These are phyloP conservation scores for Spea bombifrons DNA, from an alignment of 2,113 vertebrate species.

Conservation along the genomic window DNA sequence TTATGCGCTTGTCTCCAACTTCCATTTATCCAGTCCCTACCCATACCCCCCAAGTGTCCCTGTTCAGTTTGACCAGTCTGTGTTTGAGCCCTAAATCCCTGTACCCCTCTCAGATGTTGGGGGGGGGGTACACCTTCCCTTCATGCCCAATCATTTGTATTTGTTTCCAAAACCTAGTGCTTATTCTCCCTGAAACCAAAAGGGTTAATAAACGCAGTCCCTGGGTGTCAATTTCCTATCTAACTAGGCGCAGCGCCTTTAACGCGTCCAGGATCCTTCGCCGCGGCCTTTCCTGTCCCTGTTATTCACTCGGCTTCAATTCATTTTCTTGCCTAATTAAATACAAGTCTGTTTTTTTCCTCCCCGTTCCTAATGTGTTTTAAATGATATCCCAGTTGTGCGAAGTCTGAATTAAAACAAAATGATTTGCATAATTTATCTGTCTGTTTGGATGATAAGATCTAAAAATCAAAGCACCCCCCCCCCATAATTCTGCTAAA, in stretches of 20 bases:
- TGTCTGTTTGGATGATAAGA: slow-evolving; percentile 25
- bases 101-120: no score
- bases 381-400: slow-evolving; percentile 36
- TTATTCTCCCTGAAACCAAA: not conserved
- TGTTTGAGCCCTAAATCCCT: no score
- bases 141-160: not conserved
- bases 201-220: slow-evolving; percentile 17
- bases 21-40: no score
- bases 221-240: slow-evolving; percentile 27
- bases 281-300: slow-evolving; percentile 4
- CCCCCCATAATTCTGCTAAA: not conserved
- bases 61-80: no score
- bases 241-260: slow-evolving; percentile 18
- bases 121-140: not conserved
- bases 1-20: no score
- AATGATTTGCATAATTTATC: slow-evolving; percentile 36
- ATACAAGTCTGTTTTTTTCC: slow-evolving; percentile 21
- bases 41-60: no score
- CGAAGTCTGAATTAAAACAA: slow-evolving; percentile 26
- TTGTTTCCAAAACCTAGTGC: no score
- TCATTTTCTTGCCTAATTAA: slow-evolving; percentile 44
- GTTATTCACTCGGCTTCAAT: slow-evolving; percentile 25
- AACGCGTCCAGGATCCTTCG: slow-evolving; percentile 2
- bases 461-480: not conserved
- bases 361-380: slow-evolving; percentile 38